phyloP scores from a whole-genome alignment of 2,888 invertebrate genomes.

The Caprella mutica region DNA sequence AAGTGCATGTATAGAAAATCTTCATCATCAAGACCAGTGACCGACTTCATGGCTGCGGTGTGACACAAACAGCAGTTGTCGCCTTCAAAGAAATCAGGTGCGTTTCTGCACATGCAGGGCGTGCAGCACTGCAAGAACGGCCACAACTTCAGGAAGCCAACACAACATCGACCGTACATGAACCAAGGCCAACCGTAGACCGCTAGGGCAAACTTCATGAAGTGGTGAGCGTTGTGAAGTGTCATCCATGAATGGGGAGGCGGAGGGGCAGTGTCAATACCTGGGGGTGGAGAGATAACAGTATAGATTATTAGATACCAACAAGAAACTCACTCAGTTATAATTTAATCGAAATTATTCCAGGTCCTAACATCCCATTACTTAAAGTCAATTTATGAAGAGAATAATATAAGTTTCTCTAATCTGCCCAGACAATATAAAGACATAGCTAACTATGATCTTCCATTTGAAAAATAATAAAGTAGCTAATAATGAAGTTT shows the following conservation, averaged over 20 bases:
- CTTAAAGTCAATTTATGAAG: no score
- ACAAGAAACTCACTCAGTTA: no score
- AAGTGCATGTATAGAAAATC: constrained; percentile 78
- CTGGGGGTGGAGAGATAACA: no score
- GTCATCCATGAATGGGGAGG: constrained; percentile 57
- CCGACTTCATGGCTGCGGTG: constrained; percentile 67
- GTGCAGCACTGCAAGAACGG: constrained; percentile 57
- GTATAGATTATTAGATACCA: no score
- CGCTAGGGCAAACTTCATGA: constrained; percentile 65
- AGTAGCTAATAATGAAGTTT: no score
- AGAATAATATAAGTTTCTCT: no score
- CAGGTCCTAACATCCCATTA: no score
- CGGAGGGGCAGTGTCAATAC: background rate
- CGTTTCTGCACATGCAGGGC: constrained; percentile 46
- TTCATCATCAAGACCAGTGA: constrained; percentile 59
- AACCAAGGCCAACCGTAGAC: constrained; percentile 83
- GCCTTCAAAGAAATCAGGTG: constrained; percentile 37
- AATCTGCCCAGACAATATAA: no score
- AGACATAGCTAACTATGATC: no score
- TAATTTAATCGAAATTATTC: no score
- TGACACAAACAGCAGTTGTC: constrained; percentile 86
- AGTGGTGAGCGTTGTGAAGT: constrained; percentile 60
- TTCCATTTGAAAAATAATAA: no score
- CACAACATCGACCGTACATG: constrained; percentile 60
- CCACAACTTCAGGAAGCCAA: constrained; percentile 60